Evolutionary conservation across 2,113 vertebrate species (phyloP), one percentile per base, ranked within the genome.

Genomic region (Triplophysa dalaica): DNA sequence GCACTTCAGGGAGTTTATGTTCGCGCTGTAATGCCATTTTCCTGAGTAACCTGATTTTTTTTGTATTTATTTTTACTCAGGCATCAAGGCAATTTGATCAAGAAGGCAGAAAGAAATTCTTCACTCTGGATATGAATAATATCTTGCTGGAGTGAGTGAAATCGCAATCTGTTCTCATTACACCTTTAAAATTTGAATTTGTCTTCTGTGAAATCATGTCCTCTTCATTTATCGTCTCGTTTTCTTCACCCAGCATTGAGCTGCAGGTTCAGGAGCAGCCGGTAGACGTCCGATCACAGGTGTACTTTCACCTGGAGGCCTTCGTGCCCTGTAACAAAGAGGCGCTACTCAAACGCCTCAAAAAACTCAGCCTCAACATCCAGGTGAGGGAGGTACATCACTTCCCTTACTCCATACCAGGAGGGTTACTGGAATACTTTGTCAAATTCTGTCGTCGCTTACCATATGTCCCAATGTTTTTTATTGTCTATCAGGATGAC

Each of bases 71-170:
- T 85, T 22, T 0, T 8, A 60, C 73, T 78, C 79, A 96, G 95
- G 95, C 94, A 50, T 94, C 94, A 81, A 95, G 95, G 87, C 93
- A 94, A 88, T 95, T 95, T 91, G 95, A 95, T 91, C 92, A 94
- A 90, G 94, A 96, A 92, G 95, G 95, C 88, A 94, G 95, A 79
- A 95, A 96, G 91, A 96, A 96, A 85, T 95, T 96, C 89, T 96
- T 96, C 90, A 96, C 94, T 0, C 91, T 95, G 85, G 95, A 96
- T 86, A 96, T 96, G 93, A 96, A 96, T 91, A 95, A 95, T 90
- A 95, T 96, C 90, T 92, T 96, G 81, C 91, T 96, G 80, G 95
- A 96, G 95, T 96, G 93, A 95, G 95, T 96, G 75, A 80, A 85
- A 84, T 83, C 66, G 85, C 79, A 78, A 66, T 2, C 11, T 64